Base-by-base conservation (phyloP, 2,797 vertebrate genomes). In the Amphiprion clarkii region DNA sequence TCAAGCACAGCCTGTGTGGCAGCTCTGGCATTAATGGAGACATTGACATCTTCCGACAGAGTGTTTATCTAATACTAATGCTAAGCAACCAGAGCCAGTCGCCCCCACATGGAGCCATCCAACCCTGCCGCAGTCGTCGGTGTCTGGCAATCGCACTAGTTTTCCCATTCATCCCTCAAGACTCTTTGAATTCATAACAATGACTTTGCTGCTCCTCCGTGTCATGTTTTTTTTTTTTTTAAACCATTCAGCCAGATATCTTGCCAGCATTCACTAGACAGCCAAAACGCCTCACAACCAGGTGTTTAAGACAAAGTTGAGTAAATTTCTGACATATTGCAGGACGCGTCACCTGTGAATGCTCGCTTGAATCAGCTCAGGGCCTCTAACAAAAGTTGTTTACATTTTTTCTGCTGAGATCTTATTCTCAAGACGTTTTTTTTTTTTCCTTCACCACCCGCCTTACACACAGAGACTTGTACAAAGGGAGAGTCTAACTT, bases 11-110 rank as follows among this genome's bases (percentile, higher is more conserved):
- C 89, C 88, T 78, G 87, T 78, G 86, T 92, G 93, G 92, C 93
- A 93, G 93, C 85, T 91, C 85, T 86, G 88, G 90, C 93, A 94
- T 92, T 94, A 94, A 94, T 93, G 89, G 90, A 93, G 91, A 93
- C 91, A 77, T 88, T 94, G 92, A 95, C 92, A 90, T 94, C 91
- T 93, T 94, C 90, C 86, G 89, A 93, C 92, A 93, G 90, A 88
- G 87, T 91, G 90, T 93, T 94, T 93, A 93, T 95, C 93, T 95
- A 92, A 93, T 90, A 89, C 86, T 92, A 92, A 93, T 85, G 83
- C 90, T 89, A 91, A 92, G 89, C 90, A 94, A 94, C 91, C 86
- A 69, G 76, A 93, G 83, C 82, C 84, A 79, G 83, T 88, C 88
- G 67, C 83, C 87, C 88, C 85, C 82, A 86, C 87, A 82, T 68